A percentile compares a stretch with the other conserved stretches of the same genome.
Conservation (phyloP, 2,797 vertebrate species). For the Valencia hispanica region DNA sequence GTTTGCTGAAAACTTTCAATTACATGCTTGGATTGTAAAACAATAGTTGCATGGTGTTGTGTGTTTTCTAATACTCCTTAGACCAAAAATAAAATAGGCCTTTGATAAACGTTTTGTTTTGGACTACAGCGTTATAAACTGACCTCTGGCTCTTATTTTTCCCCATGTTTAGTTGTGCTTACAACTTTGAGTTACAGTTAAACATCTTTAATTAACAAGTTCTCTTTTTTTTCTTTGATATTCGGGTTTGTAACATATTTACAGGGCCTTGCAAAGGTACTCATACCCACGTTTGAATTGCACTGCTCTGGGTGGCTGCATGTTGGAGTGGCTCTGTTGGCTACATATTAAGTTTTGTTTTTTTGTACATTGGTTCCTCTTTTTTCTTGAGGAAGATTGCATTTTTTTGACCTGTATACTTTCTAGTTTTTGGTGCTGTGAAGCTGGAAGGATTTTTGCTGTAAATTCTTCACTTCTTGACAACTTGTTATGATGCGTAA, state of each 20-base stretch:
- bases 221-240: background rate
- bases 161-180: background rate
- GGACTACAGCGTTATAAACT: background rate
- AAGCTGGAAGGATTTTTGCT: too few relatives aligned
- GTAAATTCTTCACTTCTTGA: too few relatives aligned
- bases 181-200: background rate
- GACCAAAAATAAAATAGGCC: background rate
- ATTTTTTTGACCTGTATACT: too few relatives aligned
- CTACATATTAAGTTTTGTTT: too few relatives aligned
- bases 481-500: too few relatives aligned
- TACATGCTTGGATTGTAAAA: constrained; percentile 4
- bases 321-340: too few relatives aligned
- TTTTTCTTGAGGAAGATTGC: too few relatives aligned
- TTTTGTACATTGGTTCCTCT: too few relatives aligned
- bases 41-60: background rate
- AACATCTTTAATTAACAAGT: background rate
- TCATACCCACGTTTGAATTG: too few relatives aligned
- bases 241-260: background rate
- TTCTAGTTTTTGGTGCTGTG: too few relatives aligned
- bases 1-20: background rate
- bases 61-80: background rate
- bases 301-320: too few relatives aligned
- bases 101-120: background rate
- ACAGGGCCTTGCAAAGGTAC: too few relatives aligned
- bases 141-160: background rate